These are phyloP conservation scores for Falcunculus frontatus DNA, from an alignment of 2,113 vertebrate genomes.

Conservation along the genomic window DNA sequence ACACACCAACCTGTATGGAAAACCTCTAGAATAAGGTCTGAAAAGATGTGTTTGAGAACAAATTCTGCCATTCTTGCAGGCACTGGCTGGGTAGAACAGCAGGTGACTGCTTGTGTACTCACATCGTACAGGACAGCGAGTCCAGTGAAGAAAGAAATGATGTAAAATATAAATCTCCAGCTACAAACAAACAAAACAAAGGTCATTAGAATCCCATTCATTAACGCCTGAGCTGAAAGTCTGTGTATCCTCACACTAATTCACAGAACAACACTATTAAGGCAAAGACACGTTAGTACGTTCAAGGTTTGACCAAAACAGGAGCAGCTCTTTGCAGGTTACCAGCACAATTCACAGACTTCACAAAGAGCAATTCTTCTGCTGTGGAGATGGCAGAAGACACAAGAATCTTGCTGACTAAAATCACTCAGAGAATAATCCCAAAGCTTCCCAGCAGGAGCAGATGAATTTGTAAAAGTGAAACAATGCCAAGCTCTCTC, in stretches of 20 bases:
- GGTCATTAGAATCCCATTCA: not conserved
- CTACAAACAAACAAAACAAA: conserved; percentile 65
- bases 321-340: not conserved
- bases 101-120: conserved; percentile 62
- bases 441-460: not conserved
- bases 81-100: not conserved
- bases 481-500: not conserved
- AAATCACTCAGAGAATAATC: not conserved
- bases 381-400: not conserved
- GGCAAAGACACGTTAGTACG: not conserved
- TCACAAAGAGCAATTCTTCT: not conserved
- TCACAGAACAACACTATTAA: not conserved
- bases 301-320: not conserved
- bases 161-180: conserved; percentile 88
- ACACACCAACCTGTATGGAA: not conserved
- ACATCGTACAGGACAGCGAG: conserved; percentile 80
- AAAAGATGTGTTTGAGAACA: not conserved
- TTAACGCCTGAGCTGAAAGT: not conserved
- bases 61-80: not conserved
- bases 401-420: not conserved
- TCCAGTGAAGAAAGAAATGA: conserved; percentile 76
- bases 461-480: not conserved
- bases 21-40: not conserved
- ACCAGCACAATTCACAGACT: not conserved
- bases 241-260: not conserved